Base-by-base conservation (phyloP, 2,888 invertebrate species). In the Chrysolina haemoptera region DNA sequence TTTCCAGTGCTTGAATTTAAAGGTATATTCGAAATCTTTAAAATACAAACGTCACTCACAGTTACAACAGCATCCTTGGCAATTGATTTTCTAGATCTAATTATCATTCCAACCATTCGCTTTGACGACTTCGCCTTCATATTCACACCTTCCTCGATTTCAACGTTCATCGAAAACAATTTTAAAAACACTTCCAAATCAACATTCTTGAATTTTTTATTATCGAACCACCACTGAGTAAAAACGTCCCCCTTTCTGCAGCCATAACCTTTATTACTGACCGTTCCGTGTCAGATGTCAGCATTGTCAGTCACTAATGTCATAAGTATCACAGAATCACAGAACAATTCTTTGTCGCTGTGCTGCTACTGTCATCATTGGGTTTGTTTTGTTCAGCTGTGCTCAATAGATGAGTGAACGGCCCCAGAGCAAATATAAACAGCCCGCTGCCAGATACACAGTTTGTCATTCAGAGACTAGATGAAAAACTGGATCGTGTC, bases 11-110 rank as follows among this genome's bases (percentile, higher is more conserved):
- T 27, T 27, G 5, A 8, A 8, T 35, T 35, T 35, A 35, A 20
- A 53, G 11, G 20, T 22, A 27, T 16, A 35, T 27, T 22, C 9
- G 11, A 59, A 27, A 16, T 59, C 5, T 59, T 35, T 6, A 68
- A 48, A 43, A 59, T 67, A 69, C 66, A 67, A 70, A 70, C 73
- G 76, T 71, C 73, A 87, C 91, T 91, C 92, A 94, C 94, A 89
- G 95, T 95, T 90, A 96, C 94, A 86, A 95, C 94, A 87, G 94
- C 95, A 91, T 96, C 95, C 91, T 95, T 95, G 89, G 93, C 92
- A 88, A 95, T 94, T 88, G 94, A 92, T 90, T 95, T 95, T 89
- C 95, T 92, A 89, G 94, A 95, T 88, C 95, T 91, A 89, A 95
- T 94, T 88, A 95, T 94, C 92, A 95, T 95, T 89, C 95, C 94